phyloP scores from a whole-genome alignment of 2,888 invertebrate genomes.

The Enchytraeus crypticus region DNA sequence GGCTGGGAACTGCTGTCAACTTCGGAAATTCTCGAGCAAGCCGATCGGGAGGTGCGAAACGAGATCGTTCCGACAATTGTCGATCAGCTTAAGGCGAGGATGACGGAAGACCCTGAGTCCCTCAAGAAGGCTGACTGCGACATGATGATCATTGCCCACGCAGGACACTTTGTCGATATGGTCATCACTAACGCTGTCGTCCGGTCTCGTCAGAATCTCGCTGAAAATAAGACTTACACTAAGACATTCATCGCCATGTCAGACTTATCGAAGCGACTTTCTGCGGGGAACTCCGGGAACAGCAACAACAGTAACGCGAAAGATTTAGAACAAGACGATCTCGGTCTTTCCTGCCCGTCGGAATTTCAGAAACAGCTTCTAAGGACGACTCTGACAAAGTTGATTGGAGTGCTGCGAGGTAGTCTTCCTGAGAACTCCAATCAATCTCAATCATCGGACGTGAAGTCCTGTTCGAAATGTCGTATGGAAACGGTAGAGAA shows the following conservation, averaged over 20 bases:
- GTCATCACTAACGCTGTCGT: constrained; percentile 18
- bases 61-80: constrained; percentile 8
- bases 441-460: not conserved
- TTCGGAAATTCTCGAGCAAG: not conserved
- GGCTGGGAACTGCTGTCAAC: not conserved
- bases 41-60: not conserved
- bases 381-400: not conserved
- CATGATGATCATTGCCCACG: constrained; percentile 15
- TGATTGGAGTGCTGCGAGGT: not conserved
- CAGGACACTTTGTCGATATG: constrained; percentile 17
- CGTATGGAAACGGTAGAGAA: not conserved
- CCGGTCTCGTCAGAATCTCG: constrained; percentile 10
- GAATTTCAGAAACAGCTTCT: not conserved
- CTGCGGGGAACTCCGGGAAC: not conserved
- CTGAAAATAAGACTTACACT: constrained; percentile 2
- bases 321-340: not conserved
- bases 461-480: not conserved
- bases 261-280: not conserved
- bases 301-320: not conserved
- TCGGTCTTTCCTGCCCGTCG: not conserved
- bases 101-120: constrained; percentile 9
- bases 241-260: not conserved
- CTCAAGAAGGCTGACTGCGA: constrained; percentile 13
- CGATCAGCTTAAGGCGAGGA: constrained; percentile 7
- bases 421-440: not conserved